Evolutionary conservation across 92 coral and sea anemone genomes (phyloP).

Genomic region (Bergia puertoricense): DNA sequence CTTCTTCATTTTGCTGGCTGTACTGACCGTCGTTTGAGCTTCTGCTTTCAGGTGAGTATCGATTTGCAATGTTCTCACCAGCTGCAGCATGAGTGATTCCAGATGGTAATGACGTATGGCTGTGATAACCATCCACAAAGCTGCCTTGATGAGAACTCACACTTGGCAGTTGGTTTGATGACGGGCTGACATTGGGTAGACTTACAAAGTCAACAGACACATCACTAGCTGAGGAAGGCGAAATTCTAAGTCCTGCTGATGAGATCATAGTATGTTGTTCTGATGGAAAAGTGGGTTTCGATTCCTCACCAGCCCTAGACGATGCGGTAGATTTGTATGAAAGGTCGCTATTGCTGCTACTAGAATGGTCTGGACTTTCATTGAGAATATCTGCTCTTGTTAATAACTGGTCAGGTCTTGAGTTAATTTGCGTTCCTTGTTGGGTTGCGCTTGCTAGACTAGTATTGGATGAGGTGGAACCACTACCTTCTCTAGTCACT

Average conservation of each 20-base stretch:
- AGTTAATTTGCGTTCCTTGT: neutral
- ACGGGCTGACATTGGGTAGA: slow-evolving; percentile 26
- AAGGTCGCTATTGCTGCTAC: neutral
- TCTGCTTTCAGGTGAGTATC: neutral
- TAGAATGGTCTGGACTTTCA: neutral
- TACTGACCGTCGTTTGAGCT: neutral
- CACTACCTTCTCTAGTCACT: neutral
- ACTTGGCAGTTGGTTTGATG: neutral
- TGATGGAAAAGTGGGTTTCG: neutral
- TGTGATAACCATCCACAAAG: neutral
- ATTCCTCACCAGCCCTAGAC: neutral
- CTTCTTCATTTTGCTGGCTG: slow-evolving; percentile 2
- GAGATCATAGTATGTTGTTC: neutral
- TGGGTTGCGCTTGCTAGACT: slow-evolving; percentile 49
- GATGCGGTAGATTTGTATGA: neutral
- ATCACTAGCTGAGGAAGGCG: slow-evolving; percentile 35
- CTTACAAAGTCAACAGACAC: slow-evolving; percentile 45
- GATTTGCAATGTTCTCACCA: slow-evolving; percentile 1
- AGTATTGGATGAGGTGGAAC: slow-evolving; percentile 47
- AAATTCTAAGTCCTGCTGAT: neutral
- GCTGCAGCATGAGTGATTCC: neutral
- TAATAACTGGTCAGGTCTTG: neutral
- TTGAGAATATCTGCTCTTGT: neutral
- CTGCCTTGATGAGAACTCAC: neutral
- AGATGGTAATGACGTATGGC: neutral